These are phyloP conservation scores for Xenus cinereus DNA, from an alignment of 2,113 vertebrate species.

Conservation along the genomic window DNA sequence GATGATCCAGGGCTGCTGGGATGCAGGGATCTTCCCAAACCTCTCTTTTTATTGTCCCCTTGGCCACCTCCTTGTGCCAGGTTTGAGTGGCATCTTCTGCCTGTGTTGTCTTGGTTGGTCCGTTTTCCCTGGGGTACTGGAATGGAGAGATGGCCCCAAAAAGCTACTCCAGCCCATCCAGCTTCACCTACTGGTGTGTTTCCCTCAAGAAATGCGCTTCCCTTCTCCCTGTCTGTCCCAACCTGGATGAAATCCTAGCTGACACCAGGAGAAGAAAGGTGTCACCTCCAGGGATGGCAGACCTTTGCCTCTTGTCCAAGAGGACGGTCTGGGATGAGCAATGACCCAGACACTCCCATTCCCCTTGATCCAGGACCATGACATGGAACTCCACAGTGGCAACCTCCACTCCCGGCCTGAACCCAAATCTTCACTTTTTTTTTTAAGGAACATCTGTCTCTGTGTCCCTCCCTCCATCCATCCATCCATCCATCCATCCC, in stretches of 20 bases:
- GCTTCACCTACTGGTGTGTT: background rate
- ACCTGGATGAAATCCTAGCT: background rate
- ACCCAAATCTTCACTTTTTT: background rate
- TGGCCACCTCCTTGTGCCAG: background rate
- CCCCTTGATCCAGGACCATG: too few species aligned
- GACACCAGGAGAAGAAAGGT: background rate
- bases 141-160: background rate
- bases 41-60: background rate
- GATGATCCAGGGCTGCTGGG: background rate
- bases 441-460: background rate
- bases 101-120: background rate
- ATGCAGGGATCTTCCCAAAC: background rate
- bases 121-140: background rate
- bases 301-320: background rate
- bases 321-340: background rate
- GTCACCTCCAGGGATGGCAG: background rate
- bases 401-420: too few species aligned
- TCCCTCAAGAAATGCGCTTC: background rate
- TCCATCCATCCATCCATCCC: background rate
- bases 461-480: background rate
- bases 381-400: fast-evolving
- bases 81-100: background rate
- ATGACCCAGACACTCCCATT: background rate
- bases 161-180: background rate
- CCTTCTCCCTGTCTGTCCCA: background rate